Evolutionary conservation across 2,888 invertebrate species (phyloP), one percentile per base, ranked within the genome.

Genomic region (Cataglyphis rosenhaueri): DNA sequence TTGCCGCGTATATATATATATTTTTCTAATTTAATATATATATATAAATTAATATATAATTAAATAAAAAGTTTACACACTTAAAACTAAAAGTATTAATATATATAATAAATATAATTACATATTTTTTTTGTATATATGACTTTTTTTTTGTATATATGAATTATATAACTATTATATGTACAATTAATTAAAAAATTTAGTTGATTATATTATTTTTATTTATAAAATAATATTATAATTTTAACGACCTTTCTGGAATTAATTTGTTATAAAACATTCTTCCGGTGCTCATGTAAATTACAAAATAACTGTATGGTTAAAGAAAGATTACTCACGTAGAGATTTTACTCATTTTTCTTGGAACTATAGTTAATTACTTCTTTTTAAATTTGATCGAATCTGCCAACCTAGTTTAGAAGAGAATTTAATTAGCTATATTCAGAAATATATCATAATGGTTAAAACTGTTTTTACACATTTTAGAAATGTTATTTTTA

Each of bases 201-300:
- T 52, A 18, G n/a, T 8, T n/a, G 2, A 48, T 68, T 29, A 32
- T 48, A 9, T 25, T 18, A 65, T 15, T 25, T 66, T 66, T 48
- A 48, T n/a, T 29, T 68, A n/a, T 68, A 38, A 64, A 21, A 52
- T 52, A 65, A 68, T 68, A 68, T 68, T 48, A 52, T 32, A 52
- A 32, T 68, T 21, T 0, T 21, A 70, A 52, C 21, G 52, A 4
- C 1, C 52, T 70, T 15, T 52, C 52, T 52, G n/a, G 21, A 32
- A 9, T 68, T 21, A 68, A 52, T 15, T 52, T 10, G 6, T 73
- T 59, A 21, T 8, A 15, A 52, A 15, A 52, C 6, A 68, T 68
- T 70, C 3, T 70, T 52, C 35, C 4, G 9, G 8, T 32, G 8
- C 21, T 32, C 21, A 21, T 38, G 15, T 41, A 21, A 52, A n/a